Evolutionary conservation across 2,113 vertebrate species (phyloP).

Genomic region (Zingel zingel): DNA sequence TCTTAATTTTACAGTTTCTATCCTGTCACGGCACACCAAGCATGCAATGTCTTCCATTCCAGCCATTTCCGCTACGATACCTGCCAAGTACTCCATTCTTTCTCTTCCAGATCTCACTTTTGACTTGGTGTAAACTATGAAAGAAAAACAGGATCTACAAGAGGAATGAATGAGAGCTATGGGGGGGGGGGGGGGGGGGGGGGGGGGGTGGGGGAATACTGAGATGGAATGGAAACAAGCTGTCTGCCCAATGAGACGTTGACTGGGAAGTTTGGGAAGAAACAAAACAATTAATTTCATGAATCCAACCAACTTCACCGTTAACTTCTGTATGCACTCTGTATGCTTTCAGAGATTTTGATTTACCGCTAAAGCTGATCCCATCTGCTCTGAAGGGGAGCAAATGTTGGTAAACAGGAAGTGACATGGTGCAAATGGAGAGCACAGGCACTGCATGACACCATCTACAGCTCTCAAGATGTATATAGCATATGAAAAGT

Average conservation of each 20-base stretch:
- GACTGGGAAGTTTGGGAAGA: neutral
- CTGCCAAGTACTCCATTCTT: neutral
- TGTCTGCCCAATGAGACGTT: neutral
- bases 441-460: conserved; percentile 51
- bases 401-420: conserved; percentile 43
- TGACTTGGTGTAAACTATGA: conserved; percentile 55
- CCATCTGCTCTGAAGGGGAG: neutral
- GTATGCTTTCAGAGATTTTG: neutral
- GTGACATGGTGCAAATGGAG: conserved; percentile 52
- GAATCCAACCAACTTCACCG: neutral
- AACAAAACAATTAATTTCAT: neutral
- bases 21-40: conserved; percentile 12
- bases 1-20: conserved; percentile 32
- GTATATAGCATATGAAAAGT: conserved; percentile 41
- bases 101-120: conserved; percentile 47
- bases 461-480: conserved; percentile 41
- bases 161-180: conserved; percentile 27
- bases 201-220: neutral
- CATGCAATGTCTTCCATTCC: conserved; percentile 19
- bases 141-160: conserved; percentile 23
- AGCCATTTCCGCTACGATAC: neutral
- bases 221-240: neutral
- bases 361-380: neutral
- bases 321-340: neutral
- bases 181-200: neutral